A percentile compares a stretch with the other conserved stretches of the same genome.
phyloP scores from a whole-genome alignment of 2,888 invertebrate genomes.

The Gastrophysa polygoni region DNA sequence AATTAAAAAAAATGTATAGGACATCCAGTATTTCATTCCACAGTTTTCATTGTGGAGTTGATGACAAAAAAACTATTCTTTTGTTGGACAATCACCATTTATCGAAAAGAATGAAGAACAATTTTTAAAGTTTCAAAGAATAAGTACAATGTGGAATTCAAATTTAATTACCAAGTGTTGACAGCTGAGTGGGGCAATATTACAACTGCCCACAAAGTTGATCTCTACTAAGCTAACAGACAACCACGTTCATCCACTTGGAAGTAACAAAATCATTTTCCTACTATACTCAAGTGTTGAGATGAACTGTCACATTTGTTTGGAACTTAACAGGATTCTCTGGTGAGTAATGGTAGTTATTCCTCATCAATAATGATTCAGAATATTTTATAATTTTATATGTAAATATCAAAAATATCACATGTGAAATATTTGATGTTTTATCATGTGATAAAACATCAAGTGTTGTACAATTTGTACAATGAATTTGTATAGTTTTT shows the following conservation, averaged over 20 bases:
- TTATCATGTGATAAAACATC: no score
- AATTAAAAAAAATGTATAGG: neutral
- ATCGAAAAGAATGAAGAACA: neutral
- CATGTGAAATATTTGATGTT: no score
- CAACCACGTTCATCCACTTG: neutral
- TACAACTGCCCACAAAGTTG: neutral
- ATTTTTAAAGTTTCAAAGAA: no score
- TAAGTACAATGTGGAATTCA: neutral
- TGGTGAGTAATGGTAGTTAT: no score
- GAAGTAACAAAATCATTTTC: neutral
- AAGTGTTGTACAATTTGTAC: no score
- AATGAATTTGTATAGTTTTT: no score
- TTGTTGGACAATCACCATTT: neutral
- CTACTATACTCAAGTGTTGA: neutral
- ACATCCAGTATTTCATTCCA: neutral
- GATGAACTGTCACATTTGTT: neutral
- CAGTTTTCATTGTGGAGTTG: neutral
- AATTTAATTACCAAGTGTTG: neutral
- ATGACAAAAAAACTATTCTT: neutral
- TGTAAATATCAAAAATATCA: no score
- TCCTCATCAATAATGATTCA: no score
- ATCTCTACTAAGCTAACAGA: neutral
- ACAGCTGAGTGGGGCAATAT: neutral
- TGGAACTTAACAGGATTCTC: neutral
- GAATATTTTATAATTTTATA: no score